Evolutionary conservation across 2,888 invertebrate genomes (phyloP), one percentile per base, ranked within the genome.

Genomic region (Athalia circularis): DNA sequence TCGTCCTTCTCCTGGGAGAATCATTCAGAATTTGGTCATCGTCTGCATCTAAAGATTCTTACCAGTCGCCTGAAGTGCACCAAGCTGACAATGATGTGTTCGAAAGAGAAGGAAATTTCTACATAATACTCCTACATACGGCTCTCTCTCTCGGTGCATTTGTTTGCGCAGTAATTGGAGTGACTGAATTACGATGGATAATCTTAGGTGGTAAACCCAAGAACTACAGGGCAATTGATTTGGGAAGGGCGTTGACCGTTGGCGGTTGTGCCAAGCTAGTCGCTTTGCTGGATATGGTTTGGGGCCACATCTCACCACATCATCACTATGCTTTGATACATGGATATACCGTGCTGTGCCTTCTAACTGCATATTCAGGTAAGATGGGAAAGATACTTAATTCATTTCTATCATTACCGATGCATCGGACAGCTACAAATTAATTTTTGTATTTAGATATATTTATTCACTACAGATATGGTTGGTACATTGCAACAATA

Each of bases 1-100:
- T 97, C 9, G 93, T 97, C 45, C 91, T 97, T 65, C 91, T 96
- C 80, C 91, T 97, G 82, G 92, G 96, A 86, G 97, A 97, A 90
- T 95, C 97, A 0, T 97, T 96, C 87, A 93, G 94, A 15, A 92
- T 94, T 74, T 96, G 95, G 94, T 84, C 84, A 9, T 81, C 84
- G 29, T 80, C 83, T 62, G 81, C 80, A 3, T 45, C 80, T n/a
- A 79, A 81, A 48, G 62, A 52, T 15, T 6, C 47, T 62, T 15
- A 70, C 13, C n/a, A 48, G 11, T 43, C 29, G 29, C 54, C 74
- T 43, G 57, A 13, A 70, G 62, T 50, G 68, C 77, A 43, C 65
- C 75, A 54, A 59, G 64, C 72, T 43, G 67, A 48, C 9, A 65
- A 52, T 52, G 70, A 82, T 43, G 61, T 79, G 15, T 86, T 88